A percentile compares a stretch with the other conserved stretches of the same genome.
phyloP scores from a whole-genome alignment of 2,888 invertebrate genomes.

The Tenthredo livida region DNA sequence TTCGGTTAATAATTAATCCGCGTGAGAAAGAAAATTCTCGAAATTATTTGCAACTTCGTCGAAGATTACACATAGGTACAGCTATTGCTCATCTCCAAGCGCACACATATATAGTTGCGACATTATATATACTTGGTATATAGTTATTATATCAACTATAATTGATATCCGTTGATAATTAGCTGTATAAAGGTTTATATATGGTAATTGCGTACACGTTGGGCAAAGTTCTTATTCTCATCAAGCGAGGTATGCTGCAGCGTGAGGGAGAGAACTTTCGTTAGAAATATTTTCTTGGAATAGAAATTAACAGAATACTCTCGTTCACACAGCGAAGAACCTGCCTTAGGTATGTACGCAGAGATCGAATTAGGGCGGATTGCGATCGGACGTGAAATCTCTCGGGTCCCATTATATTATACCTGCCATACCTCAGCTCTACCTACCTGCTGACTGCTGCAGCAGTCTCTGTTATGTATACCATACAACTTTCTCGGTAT shows the following conservation, averaged over 20 bases:
- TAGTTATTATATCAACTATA: neutral
- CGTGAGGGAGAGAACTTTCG: neutral
- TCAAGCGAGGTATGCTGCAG: neutral
- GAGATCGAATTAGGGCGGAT: neutral
- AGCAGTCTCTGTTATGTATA: neutral
- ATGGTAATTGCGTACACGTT: neutral
- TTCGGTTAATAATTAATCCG: neutral
- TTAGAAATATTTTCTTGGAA: slow-evolving; percentile 13
- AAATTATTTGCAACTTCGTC: neutral
- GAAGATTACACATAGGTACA: neutral
- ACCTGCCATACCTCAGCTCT: neutral
- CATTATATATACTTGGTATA: too few species aligned
- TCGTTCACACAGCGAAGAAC: neutral
- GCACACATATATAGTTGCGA: neutral
- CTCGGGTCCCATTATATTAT: neutral
- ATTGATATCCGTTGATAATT: neutral
- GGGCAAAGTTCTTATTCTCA: neutral
- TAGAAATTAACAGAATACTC: neutral
- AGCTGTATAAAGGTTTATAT: neutral
- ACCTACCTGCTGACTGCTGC: neutral
- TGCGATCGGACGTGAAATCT: neutral
- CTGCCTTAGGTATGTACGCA: neutral
- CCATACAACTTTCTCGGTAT: neutral
- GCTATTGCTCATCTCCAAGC: neutral
- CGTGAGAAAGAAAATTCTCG: neutral